Base-by-base conservation (phyloP, 2,888 invertebrate species). In the Notodromas monacha region DNA sequence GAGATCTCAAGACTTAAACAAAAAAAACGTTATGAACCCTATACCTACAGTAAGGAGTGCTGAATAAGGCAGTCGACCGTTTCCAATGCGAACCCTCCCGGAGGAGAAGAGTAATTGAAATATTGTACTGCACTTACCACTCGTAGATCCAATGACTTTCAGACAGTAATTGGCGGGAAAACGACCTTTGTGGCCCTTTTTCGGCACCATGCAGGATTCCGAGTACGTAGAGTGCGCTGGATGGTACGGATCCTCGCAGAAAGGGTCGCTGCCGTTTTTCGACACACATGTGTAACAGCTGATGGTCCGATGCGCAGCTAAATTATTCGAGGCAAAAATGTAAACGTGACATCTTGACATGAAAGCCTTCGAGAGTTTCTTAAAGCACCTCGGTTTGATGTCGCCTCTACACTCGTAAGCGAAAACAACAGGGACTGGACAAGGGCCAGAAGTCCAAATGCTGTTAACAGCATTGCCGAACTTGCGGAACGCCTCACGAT, bases 121-220 rank as follows among this genome's bases (percentile, higher is more conserved):
- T 21, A 12, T 30, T 34, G 5, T 4, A 11, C 12, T 21, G 3
- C 28, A 38, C 46, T 45, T 42, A 54, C 55, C 44, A 37, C 49
- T 50, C 21, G 38, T 46, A n/a, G n/a, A n/a, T 13, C 57, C 58
- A 31, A 48, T 52, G 28, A 58, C 48, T 44, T 58, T 58, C 32
- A 56, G 49, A 39, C 58, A 58, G 40, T 51, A 57, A 38, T 52
- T 49, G 16, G 56, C 56, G 1, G 55, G 56, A 39, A 56, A 58
- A 29, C 45, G 41, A 4, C 58, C 57, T 12, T 49, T 43, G 35
- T 52, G 48, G 3, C 47, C 46, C 31, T 49, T 42, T 40, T 51
- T 52, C 14, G 54, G 55, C 31, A 55, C 54, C 42, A 48, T 48
- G 36, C 58, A 58, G 35, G 46, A 42, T 32, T 46, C 45, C 8